phyloP scores from a whole-genome alignment of 2,797 vertebrate genomes.

The Menidia menidia region DNA sequence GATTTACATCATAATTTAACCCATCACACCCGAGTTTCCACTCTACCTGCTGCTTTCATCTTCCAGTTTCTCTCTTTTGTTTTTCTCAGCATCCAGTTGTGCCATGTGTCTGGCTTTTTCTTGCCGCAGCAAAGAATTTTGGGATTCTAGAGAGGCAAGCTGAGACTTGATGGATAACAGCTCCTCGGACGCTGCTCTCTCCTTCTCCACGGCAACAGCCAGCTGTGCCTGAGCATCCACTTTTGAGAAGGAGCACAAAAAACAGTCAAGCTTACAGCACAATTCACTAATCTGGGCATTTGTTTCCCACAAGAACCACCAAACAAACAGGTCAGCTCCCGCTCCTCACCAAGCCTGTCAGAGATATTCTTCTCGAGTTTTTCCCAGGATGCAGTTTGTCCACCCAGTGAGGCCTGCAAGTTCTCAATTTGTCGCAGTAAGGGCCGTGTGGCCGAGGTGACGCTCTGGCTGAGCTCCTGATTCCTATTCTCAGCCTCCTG shows the following conservation, averaged over 20 bases:
- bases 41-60: conserved; percentile 91
- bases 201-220: conserved; percentile 92
- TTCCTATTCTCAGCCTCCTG: conserved; percentile 95
- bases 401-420: conserved; percentile 91
- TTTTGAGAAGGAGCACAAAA: conserved; percentile 50
- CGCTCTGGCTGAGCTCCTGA: conserved; percentile 95
- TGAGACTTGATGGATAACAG: conserved; percentile 89
- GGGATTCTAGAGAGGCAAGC: conserved; percentile 91
- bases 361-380: conserved; percentile 96
- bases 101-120: conserved; percentile 90
- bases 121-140: conserved; percentile 92
- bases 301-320: background rate
- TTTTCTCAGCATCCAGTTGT: conserved; percentile 90
- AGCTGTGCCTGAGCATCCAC: conserved; percentile 92
- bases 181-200: conserved; percentile 92
- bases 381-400: conserved; percentile 94
- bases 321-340: conserved; percentile 2
- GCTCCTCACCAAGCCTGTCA: conserved; percentile 91
- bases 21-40: background rate
- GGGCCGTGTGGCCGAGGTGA: conserved; percentile 93
- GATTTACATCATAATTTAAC: background rate
- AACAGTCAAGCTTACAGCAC: background rate
- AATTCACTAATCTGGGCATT: background rate
- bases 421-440: conserved; percentile 97
- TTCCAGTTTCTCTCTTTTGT: conserved; percentile 89